A percentile compares a stretch with the other conserved stretches of the same genome.
phyloP scores from a whole-genome alignment of 1,140 invertebrate genomes.

The Mercenaria mercenaria region DNA sequence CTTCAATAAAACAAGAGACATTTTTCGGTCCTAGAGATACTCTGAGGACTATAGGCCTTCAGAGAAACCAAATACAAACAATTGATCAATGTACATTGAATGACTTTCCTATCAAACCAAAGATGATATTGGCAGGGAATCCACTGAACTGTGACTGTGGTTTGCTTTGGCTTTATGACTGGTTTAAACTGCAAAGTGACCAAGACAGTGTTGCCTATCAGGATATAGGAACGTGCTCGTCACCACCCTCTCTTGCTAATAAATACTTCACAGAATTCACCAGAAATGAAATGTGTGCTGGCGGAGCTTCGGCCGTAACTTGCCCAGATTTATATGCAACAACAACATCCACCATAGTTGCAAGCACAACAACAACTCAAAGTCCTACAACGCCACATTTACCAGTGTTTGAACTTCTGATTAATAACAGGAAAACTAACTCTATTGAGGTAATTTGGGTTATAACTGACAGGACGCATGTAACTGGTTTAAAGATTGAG shows the following conservation, averaged over 20 bases:
- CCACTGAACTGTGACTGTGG: conserved; percentile 76
- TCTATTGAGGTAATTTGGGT: not conserved
- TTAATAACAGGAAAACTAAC: not conserved
- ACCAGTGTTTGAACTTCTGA: not conserved
- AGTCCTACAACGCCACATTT: conserved; percentile 26
- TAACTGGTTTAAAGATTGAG: not conserved
- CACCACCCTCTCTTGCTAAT: conserved; percentile 14
- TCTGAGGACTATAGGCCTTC: conserved; percentile 66
- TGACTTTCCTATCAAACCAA: conserved; percentile 63
- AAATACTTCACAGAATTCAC: conserved; percentile 1
- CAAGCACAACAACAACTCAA: conserved; percentile 43
- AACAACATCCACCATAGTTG: conserved; percentile 34
- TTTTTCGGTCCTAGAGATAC: conserved; percentile 71
- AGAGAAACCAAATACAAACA: conserved; percentile 67
- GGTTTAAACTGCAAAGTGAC: conserved; percentile 1
- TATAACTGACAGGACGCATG: not conserved
- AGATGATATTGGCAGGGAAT: conserved; percentile 67
- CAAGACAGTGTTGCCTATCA: not conserved
- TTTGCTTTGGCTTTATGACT: conserved; percentile 73
- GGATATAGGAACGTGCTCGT: not conserved
- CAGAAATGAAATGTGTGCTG: conserved; percentile 33
- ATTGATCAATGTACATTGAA: conserved; percentile 76
- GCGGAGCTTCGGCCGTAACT: not conserved
- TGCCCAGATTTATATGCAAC: conserved; percentile 53
- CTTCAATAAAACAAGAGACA: conserved; percentile 55